Conservation (phyloP, 1,140 invertebrate species). For the Lanistes nyassanus region DNA sequence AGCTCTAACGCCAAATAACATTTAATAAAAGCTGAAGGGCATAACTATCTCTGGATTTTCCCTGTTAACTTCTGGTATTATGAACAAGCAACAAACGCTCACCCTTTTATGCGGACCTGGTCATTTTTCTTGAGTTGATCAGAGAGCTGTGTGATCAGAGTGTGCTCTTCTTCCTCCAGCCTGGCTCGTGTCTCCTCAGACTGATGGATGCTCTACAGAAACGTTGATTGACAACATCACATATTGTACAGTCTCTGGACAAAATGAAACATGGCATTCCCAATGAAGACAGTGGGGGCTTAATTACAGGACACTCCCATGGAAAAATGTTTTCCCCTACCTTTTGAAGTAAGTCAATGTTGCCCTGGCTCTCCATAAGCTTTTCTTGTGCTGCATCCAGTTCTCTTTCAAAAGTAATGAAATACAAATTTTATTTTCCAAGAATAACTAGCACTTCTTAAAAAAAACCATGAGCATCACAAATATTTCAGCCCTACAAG, state of each 20-base stretch:
- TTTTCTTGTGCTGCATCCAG: constrained; percentile 53
- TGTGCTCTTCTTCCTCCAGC: constrained; percentile 54
- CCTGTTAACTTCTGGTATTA: not conserved
- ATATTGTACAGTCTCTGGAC: not conserved
- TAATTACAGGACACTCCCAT: not conserved
- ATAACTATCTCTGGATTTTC: no score
- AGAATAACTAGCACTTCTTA: no score
- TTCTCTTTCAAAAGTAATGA: constrained; percentile 45
- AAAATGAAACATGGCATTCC: no score
- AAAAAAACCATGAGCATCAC: no score
- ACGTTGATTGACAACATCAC: not conserved
- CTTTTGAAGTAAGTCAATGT: constrained; percentile 54
- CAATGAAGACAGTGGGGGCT: not conserved
- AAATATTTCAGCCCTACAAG: no score
- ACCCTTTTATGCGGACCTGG: constrained; percentile 52
- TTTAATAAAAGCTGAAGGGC: no score
- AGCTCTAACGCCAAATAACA: no score
- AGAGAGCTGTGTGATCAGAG: constrained; percentile 42
- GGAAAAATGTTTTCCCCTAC: constrained; percentile 30
- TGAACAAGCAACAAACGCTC: constrained; percentile 3
- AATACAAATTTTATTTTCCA: not conserved
- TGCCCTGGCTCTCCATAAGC: constrained; percentile 53
- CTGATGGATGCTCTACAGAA: constrained; percentile 50
- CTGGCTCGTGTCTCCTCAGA: constrained; percentile 57
- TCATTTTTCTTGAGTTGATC: constrained; percentile 57